Evolutionary conservation across 92 coral and sea anemone species (phyloP).

Genomic region (Paragorgia papillata): DNA sequence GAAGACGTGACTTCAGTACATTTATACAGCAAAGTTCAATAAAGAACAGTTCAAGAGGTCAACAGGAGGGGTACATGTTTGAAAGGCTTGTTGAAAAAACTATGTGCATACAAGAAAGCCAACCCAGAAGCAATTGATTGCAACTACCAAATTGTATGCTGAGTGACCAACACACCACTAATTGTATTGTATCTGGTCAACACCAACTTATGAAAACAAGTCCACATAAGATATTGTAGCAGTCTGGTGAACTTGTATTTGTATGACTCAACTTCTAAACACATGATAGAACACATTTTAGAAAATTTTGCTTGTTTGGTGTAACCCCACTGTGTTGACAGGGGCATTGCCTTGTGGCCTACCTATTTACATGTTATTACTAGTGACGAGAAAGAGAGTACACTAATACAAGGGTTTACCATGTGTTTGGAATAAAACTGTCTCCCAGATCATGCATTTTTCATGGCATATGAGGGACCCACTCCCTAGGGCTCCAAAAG

Average conservation of each 20-base stretch:
- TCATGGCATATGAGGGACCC: constrained; percentile 67
- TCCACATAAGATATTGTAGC: constrained; percentile 60
- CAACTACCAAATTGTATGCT: constrained; percentile 62
- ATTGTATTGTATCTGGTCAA: constrained; percentile 48
- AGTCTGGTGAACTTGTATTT: constrained; percentile 65
- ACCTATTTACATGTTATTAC: too few species aligned
- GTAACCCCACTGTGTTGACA: constrained; percentile 66
- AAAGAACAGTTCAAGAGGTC: constrained; percentile 65
- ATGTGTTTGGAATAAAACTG: constrained; percentile 52
- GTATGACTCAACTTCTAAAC: constrained; percentile 64
- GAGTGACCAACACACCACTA: constrained; percentile 68
- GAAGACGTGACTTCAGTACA: constrained; percentile 68
- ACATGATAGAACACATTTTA: constrained; percentile 62
- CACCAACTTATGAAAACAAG: constrained; percentile 67
- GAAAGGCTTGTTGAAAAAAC: constrained; percentile 56
- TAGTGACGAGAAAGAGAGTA: constrained; percentile 63
- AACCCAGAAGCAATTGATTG: constrained; percentile 57
- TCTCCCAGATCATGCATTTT: constrained; percentile 63
- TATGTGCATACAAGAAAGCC: constrained; percentile 33
- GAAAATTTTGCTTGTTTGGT: constrained; percentile 56
- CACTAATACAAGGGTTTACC: constrained; percentile 55
- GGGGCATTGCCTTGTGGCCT: constrained; percentile 68
- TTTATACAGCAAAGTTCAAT: constrained; percentile 56
- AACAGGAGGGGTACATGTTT: constrained; percentile 51
- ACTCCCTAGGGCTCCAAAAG: constrained; percentile 41